Evolutionary conservation across 2,113 vertebrate genomes (phyloP), one percentile per base, ranked within the genome.

Genomic region (Pachycephala philippinensis): DNA sequence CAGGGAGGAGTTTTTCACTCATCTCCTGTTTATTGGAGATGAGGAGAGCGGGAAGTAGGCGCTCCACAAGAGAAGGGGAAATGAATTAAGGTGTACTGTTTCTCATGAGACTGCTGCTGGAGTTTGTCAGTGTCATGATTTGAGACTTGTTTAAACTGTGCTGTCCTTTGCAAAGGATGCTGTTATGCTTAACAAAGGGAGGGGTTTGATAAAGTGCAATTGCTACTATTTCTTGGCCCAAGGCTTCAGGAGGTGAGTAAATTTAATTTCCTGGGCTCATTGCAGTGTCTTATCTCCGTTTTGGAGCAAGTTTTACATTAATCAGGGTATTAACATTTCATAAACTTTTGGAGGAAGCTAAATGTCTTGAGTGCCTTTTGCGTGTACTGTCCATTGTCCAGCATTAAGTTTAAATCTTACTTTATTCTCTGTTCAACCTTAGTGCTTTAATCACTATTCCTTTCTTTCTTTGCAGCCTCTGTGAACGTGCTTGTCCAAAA

Each of bases 401-500:
- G 24, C 23, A 18, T 49, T 35, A 76, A 52, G 31, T 89, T 96
- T 94, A 82, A 84, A 90, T 42, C 83, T 89, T 90, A 52, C 81
- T 95, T 84, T 83, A 27, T 56, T 81, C 19, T 70, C n/a, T 60
- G 8, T 57, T 79, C 74, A 81, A 40, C 27, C 44, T 12, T 28
- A 57, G 30, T 83, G 24, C 35, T 79, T 66, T 89, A 88, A 89
- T 84, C 33, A 21, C 35, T 77, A 33, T 92, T 44, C 22, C 30
- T 70, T 59, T 70, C 9, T 68, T 87, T 79, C 47, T 92, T 91
- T 91, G 56, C 97, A 99, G 99, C 99, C 72, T 99, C 99, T 1
- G 98, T 99, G 93, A 99, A 99, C 45, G 99, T 99, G 44, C 98
- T 99, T 97, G 99, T 99, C 92, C 99, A 99, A 97, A 99, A 99